Base-by-base conservation (phyloP, 1,140 invertebrate genomes). In the Pomacea maculata region DNA sequence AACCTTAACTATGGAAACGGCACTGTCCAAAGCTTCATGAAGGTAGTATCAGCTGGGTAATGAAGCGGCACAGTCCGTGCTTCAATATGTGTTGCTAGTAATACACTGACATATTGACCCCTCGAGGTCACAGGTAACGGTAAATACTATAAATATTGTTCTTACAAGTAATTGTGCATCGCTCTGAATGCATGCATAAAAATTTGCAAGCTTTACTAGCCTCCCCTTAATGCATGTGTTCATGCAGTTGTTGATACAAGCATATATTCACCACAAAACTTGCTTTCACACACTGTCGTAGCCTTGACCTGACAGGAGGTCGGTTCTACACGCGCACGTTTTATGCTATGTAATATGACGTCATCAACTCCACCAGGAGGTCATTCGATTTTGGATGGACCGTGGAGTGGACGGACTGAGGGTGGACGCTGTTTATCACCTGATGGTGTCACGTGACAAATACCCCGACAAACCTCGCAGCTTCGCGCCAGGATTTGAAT, bases 1-100 rank as follows among this genome's bases (percentile, higher is more conserved):
- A 95, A 96, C 86, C 91, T 96, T 0, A 96, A 96, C 88, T 95
- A 94, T 87, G 91, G 94, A 54, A 94, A 94, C 85, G 89, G 92
- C 3, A 83, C 86, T 52, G 93, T 96, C 2, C 91, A 93, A 0
- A 87, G 94, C 83, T 94, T 94, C 85, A 94, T 96, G 92, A 85
- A 86, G 78, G 88, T 89, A 82, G 57, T 61, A 45, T 45, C 34
- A 45, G 34, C 34, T 45, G 34, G 34, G 34, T 1, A 2, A 45
- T 45, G 34, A 45, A 45, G 6, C 6, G 34, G 34, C 6, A 2
- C 34, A 45, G 34, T 45, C 34, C 3, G 34, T 45, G 34, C 0
- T 45, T 6, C 34, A 45, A 1, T 6, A 45, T 45, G 34, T 45
- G 34, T 45, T 45, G 34, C 34, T 45, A 45, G 34, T 45, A 45